Conservation (phyloP, 2,797 vertebrate species). For the Emydoidea blandingii region DNA sequence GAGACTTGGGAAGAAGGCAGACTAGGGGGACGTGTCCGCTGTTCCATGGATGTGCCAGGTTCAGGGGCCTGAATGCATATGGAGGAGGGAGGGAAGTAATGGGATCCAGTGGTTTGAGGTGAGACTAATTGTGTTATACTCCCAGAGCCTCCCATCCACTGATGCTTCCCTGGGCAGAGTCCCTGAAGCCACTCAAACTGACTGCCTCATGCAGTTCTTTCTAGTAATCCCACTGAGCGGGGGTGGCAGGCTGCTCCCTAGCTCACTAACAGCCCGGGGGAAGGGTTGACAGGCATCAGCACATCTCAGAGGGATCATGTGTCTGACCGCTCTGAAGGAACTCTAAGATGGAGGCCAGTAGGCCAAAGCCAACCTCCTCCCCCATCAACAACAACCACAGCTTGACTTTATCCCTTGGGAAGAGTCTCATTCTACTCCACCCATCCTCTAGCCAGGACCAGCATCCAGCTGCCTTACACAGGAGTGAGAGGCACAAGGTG, state of each 20-base stretch:
- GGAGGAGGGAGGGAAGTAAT: not conserved
- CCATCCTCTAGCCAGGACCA: not conserved
- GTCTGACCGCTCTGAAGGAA: not conserved
- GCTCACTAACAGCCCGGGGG: not conserved
- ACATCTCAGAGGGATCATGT: not conserved
- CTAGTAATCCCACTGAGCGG: not conserved
- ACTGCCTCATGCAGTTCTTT: not conserved
- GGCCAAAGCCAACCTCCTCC: not conserved
- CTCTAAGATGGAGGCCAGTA: not conserved
- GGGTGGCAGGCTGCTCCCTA: not conserved
- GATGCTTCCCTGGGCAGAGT: not conserved
- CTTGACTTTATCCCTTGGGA: not conserved
- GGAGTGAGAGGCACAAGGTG: not conserved
- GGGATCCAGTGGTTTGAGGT: not conserved
- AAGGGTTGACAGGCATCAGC: not conserved
- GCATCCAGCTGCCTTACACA: not conserved
- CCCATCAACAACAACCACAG: not conserved
- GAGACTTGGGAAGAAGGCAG: not conserved
- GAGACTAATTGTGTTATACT: not conserved
- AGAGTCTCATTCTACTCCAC: not conserved
- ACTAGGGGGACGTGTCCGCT: fast-evolving
- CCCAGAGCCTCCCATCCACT: not conserved
- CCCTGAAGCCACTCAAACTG: not conserved
- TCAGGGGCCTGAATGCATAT: not conserved
- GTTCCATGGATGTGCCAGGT: not conserved